Percentiles rank a stretch among this genome's conserved stretches.
Evolutionary conservation across 2,113 vertebrate genomes (phyloP).

Genomic region (Oryzias javanicus): DNA sequence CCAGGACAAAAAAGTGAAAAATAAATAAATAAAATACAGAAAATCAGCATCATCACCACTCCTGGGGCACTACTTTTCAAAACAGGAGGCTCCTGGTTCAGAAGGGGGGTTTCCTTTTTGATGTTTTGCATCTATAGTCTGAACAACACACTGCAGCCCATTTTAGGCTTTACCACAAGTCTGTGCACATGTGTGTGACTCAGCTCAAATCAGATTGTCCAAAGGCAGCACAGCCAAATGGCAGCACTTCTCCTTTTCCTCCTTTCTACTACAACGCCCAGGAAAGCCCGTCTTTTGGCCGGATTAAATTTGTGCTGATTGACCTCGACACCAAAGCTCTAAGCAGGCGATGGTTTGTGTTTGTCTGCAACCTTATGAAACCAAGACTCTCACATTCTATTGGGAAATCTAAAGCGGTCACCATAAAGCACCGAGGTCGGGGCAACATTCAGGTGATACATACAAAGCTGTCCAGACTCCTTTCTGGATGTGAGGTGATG

Average conservation of each 20-base stretch:
- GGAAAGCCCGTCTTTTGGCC: slow-evolving; percentile 54
- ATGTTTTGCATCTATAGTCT: slow-evolving; percentile 9
- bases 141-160: slow-evolving; percentile 10
- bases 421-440: slow-evolving; percentile 27
- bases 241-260: slow-evolving; percentile 18
- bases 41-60: neutral
- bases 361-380: slow-evolving; percentile 2
- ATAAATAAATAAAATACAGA: neutral
- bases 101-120: neutral
- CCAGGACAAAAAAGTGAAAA: slow-evolving; percentile 23
- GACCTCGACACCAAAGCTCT: slow-evolving; percentile 44
- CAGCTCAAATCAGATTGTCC: slow-evolving; percentile 41
- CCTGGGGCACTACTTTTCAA: slow-evolving; percentile 5
- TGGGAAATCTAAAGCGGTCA: slow-evolving; percentile 48
- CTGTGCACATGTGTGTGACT: slow-evolving; percentile 36
- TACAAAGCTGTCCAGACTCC: slow-evolving; percentile 74
- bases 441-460: slow-evolving; percentile 62
- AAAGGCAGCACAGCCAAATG: slow-evolving; percentile 27
- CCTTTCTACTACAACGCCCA: slow-evolving; percentile 37
- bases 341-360: slow-evolving; percentile 19
- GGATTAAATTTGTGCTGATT: slow-evolving; percentile 40
- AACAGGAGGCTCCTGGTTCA: neutral
- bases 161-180: slow-evolving; percentile 25
- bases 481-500: slow-evolving; percentile 65
- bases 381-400: slow-evolving; percentile 34